Base-by-base conservation (phyloP, 2,113 vertebrate genomes). In the Mesoclemmys tuberculata region DNA sequence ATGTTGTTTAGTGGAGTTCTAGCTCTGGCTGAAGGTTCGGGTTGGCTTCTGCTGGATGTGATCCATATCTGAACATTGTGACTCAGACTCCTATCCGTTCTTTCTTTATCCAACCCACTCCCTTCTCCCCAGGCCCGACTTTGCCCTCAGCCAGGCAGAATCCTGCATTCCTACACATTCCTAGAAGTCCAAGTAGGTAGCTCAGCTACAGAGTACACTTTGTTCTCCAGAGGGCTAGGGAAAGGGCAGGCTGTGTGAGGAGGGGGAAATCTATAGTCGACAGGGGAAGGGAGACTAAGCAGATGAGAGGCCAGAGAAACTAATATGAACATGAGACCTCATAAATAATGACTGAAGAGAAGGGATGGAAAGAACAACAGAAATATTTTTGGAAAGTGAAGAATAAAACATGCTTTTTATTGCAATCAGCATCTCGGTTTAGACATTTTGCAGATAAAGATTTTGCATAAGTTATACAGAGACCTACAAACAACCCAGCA, bases 121-220 rank as follows among this genome's bases (percentile, higher is more conserved):
- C 16, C 52, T 79, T 48, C 11, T 41, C 5, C 13, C 29, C 0
- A 2, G 46, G 46, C 75, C 38, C 68, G 46, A 41, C 27, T 55
- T 46, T 46, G 22, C 84, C 87, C 55, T 51, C 71, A 85, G 78
- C 27, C 68, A 80, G 29, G 35, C 6, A 1, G 0, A 8, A 49
- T 54, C 52, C 58, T 3, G 5, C 55, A 51, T 71, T 6, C 5
- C 19, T 48, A 49, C 1, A 0, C 81, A 49, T 56, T 64, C 82
- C 35, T 88, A 78, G 48, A 48, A 26, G 58, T 49, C 58, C 58
- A 31, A 0, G 54, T 52, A 41, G 14, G 51, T 29, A 29, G 8
- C 7, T 44, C 38, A 87, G 79, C 79, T 68, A 0, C 11, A 5
- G 38, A 64, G 38, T 51, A n/a, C 6, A 5, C 0, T 0, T 6